phyloP scores from a whole-genome alignment of 2,797 vertebrate species.

The Sebastes miniatus region DNA sequence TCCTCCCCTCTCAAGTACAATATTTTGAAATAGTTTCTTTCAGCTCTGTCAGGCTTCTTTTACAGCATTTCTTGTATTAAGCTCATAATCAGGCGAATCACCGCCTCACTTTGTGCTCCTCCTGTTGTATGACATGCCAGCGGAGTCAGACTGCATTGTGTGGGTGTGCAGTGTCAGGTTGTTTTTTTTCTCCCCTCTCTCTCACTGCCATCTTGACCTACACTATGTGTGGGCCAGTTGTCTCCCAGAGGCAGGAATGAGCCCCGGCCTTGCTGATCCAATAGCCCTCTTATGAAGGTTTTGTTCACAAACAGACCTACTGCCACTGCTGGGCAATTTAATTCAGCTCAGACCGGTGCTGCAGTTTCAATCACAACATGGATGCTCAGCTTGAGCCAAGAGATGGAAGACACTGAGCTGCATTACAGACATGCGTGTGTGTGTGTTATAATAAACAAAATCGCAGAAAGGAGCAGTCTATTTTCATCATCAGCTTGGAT shows the following conservation, averaged over 20 bases:
- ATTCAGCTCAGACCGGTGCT: conserved; percentile 40
- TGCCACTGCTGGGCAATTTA: conserved; percentile 45
- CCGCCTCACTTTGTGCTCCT: conserved; percentile 18
- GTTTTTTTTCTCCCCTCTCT: background rate
- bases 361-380: conserved; percentile 45
- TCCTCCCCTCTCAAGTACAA: conserved; percentile 6
- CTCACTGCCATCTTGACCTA: conserved; percentile 32
- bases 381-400: conserved; percentile 25
- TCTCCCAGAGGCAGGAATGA: conserved; percentile 60
- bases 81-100: conserved; percentile 56
- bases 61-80: background rate
- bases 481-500: background rate
- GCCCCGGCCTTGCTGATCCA: conserved; percentile 42
- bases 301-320: conserved; percentile 57
- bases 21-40: conserved; percentile 19
- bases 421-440: background rate
- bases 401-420: background rate
- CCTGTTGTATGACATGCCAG: conserved; percentile 41
- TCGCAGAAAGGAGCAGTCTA: background rate
- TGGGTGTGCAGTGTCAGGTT: conserved; percentile 48
- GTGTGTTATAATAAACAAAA: background rate
- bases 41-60: conserved; percentile 2
- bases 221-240: conserved; percentile 41
- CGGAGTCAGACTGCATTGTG: conserved; percentile 28
- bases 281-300: conserved; percentile 49